Percentiles rank a stretch among this genome's conserved stretches.
Evolutionary conservation across 2,888 invertebrate genomes (phyloP).

Genomic region (Pristionchus japonicus): DNA sequence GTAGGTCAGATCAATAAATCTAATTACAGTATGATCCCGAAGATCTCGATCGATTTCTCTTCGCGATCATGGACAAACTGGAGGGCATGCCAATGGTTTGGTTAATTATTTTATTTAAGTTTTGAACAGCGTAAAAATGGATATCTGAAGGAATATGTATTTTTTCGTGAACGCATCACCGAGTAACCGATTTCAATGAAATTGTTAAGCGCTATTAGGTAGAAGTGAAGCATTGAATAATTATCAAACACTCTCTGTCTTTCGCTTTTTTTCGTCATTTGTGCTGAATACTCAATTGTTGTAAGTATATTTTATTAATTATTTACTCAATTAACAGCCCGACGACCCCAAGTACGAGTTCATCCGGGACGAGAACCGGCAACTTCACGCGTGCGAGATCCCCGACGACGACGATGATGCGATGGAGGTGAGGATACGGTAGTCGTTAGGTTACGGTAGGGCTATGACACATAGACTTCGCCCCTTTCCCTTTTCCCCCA

Average conservation of each 20-base stretch:
- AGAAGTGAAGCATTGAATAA: too few relatives aligned
- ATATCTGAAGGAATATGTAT: neutral
- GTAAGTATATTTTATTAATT: neutral
- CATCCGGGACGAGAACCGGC: neutral
- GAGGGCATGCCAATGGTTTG: slow-evolving; percentile 10
- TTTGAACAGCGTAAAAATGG: neutral
- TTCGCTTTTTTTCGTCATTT: too few relatives aligned
- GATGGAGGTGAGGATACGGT: neutral
- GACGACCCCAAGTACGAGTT: neutral
- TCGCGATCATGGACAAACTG: slow-evolving; percentile 4
- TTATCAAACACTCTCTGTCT: too few relatives aligned
- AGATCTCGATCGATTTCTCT: neutral
- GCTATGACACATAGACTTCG: too few relatives aligned
- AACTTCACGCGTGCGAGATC: neutral
- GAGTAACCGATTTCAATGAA: too few relatives aligned
- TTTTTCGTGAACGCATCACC: too few relatives aligned
- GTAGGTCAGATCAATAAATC: neutral
- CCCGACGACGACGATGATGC: neutral
- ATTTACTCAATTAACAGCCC: neutral
- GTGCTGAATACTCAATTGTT: too few relatives aligned
- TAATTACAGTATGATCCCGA: neutral
- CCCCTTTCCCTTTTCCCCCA: too few relatives aligned
- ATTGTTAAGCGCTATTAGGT: too few relatives aligned
- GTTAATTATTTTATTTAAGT: neutral
- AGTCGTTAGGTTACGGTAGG: too few relatives aligned